Evolutionary conservation across 2,113 vertebrate genomes (phyloP), one percentile per base, ranked within the genome.

Genomic region (Ceuthmochares aereus): DNA sequence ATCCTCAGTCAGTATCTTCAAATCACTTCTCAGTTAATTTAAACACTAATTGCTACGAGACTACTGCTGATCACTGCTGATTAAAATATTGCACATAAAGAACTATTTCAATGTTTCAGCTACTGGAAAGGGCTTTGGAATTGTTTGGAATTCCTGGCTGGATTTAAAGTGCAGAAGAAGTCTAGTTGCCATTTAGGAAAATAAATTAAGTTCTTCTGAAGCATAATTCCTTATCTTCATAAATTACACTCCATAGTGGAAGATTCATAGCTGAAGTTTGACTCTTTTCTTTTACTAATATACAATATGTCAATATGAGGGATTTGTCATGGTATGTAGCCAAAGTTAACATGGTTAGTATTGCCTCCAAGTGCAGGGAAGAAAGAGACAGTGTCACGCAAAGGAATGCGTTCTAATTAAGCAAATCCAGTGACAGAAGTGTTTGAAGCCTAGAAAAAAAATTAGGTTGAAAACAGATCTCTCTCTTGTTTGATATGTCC

Each of bases 21-120:
- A 84, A 95, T 84, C 84, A 82, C 12, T 93, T 90, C n/a, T 66
- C 69, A 42, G 29, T 62, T 92, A 87, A 87, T 78, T 94, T 62
- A 70, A 69, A 52, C 2, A 3, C 7, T 83, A 67, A 79, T 91
- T 95, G 45, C 64, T 81, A 14, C 62, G 45, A 23, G 59, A 16
- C 2, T 73, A 37, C 69, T 62, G 66, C 40, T 77, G 40, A 69
- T 66, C 59, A 69, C 51, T 62, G 20, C 10, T 82, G 64, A 84
- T 81, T 81, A 82, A 69, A 96, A 79, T 62, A 54, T 63, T 87
- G 90, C n/a, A 58, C 27, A 82, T 51, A 54, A 74, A 89, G 78
- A 43, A 9, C 12, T 49, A 43, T 78, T 78, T 67, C 45, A 89
- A 23, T 21, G 2, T 91, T 82, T 85, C 14, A 29, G 2, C 87